Evolutionary conservation across 2,113 vertebrate genomes (phyloP), one percentile per base, ranked within the genome.

Genomic region (Hystrix cristata): DNA sequence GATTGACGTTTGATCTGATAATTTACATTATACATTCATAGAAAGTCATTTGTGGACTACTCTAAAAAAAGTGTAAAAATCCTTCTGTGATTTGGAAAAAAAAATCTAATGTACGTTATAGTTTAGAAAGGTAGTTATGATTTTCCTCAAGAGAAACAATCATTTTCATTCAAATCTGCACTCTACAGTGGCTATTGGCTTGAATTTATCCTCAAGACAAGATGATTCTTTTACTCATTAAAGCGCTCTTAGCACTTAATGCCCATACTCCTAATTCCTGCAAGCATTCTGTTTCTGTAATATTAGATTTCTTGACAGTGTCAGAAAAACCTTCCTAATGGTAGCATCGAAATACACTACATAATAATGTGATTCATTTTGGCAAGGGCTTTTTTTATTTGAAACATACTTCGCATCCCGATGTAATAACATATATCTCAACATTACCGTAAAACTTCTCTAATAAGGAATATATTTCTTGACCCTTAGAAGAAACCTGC

Each of bases 191-290:
- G 53, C 72, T 97, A 87, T 90, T 98, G 92, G 14, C 19, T 95
- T 97, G 14, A 90, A 62, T 95, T 97, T 97, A n/a, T 69, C 74
- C 60, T 97, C 95, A 21, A 55, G 74, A 97, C 48, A 97, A 96
- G 69, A 91, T 94, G 90, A 96, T 98, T 98, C 0, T 90, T 96
- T 96, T 89, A 69, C 29, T 97, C 91, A 87, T 65, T 96, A 97
- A 97, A 97, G 31, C 88, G 34, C 94, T 74, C 92, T 97, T 92
- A 97, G 88, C 51, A 92, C 69, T 97, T 97, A 93, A 86, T 78
- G 90, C 87, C 59, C 82, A 97, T 96, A 18, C 1, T 85, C 87
- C 9, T 96, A 96, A 97, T 96, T 97, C 91, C 71, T 88, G 34
- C 34, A 97, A 95, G 31, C 34, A 43, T 84, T 94, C 27, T 82